Base-by-base conservation (phyloP, 2,113 vertebrate species). In the Amazona vittata region DNA sequence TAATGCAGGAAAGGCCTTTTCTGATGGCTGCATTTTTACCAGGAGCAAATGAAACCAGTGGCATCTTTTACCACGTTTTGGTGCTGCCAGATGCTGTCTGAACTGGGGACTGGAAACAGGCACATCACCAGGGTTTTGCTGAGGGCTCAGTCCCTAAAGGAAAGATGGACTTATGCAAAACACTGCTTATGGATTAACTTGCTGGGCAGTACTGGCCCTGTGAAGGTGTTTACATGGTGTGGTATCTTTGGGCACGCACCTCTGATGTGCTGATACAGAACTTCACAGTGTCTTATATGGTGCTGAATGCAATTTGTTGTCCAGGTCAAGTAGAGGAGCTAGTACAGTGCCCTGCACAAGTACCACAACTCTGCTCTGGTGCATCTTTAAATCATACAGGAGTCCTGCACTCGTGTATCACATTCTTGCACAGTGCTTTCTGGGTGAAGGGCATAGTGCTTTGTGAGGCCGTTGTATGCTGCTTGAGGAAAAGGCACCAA, bases 401-500 rank as follows among this genome's bases (percentile, higher is more conserved):
- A 11, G 18, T 31, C 35, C n/a, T 37, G 77, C 43, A 2, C 19
- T 29, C 5, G 0, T 5, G 35, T 16, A 1, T 11, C 4, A 13
- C 3, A 10, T 47, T 16, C 78, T 26, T 3, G 18, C 37, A 2
- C 3, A 11, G 31, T 33, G 12, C 94, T 97, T 96, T 98, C 97
- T 17, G 96, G 96, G 55, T 98, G 93, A 16, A 97, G 98, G 5
- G 97, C 96, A 1, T 97, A 98, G 53, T 89, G 83, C 67, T 96
- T 96, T 73, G 96, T 98, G 81, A 98, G 97, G 84, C 84, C 29
- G 29, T 97, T 96, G 29, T 98, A 97, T 26, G 60, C 97, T 20
- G 89, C 59, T 7, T 97, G 86, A 43, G 96, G 97, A 89, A 97
- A 98, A 8, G 97, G 96, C 14, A 97, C 80, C 91, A 98, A 85